Evolutionary conservation across 2,888 invertebrate genomes (phyloP), one percentile per base, ranked within the genome.

Genomic region (Lordiphosa fenestrarum): DNA sequence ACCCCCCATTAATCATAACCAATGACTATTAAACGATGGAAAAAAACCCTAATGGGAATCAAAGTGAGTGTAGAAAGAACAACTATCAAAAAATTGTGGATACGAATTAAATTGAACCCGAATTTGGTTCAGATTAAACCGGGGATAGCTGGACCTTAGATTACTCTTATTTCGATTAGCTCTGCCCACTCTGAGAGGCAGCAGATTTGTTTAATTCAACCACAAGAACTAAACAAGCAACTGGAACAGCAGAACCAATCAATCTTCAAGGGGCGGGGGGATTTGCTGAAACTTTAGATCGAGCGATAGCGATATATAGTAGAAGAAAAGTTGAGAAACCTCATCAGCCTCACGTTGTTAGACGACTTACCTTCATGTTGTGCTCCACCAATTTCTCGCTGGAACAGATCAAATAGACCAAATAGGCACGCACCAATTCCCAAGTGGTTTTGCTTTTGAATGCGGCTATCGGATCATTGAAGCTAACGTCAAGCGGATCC

Each of bases 391-490:
- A 90, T 89, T 93, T 94, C 86, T 95, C 93, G 87, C 95, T 91
- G 56, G 96, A 95, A 90, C 98, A 98, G 89, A 98, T 91, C 88
- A 95, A 94, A 90, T 98, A 98, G 75, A 98, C 98, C 86, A 97
- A 84, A 89, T 96, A 95, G 38, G 97, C 98, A 71, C 98, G 92
- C 50, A 97, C 87, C 74, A 99, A 92, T 90, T 99, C 98, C 91
- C 92, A 93, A 73, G 95, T 98, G 81, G 96, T 96, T 92, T 98
- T 98, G 91, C 97, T 97, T 90, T 96, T 96, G 91, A 97, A 99
- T 23, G 98, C 95, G 74, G 97, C 96, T 83, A 94, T 91, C 23
- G 96, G 94, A 91, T 97, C 95, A 90, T 94, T 94, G 91, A 99
- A 99, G 73, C 92, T 92, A 69, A 95, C 92, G 90, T 97, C 97